Percentiles rank a stretch among this genome's conserved stretches.
Conservation (phyloP, 2,113 vertebrate genomes). For the Micromys minutus region DNA sequence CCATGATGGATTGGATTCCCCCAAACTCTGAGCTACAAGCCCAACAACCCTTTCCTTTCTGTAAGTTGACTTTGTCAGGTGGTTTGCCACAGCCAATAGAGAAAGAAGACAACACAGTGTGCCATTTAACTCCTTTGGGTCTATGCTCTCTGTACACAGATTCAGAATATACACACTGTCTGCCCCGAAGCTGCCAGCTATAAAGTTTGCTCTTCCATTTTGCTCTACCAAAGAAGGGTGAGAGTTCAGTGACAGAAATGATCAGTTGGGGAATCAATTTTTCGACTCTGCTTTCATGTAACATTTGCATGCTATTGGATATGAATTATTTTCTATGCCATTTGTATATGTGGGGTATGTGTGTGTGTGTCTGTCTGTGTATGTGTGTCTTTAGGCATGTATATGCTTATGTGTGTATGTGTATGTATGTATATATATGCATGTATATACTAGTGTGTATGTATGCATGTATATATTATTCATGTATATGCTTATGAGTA, state of each 20-base stretch:
- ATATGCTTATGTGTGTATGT: rapidly evolving
- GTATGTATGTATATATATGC: not conserved
- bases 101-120: not conserved
- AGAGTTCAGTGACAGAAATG: not conserved
- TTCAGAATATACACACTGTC: not conserved
- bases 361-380: not conserved
- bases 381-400: not conserved
- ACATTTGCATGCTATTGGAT: not conserved
- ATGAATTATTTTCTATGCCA: not conserved
- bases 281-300: not conserved
- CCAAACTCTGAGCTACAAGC: not conserved
- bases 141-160: not conserved
- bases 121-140: too few species aligned
- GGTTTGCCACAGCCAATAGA: not conserved
- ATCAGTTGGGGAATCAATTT: not conserved
- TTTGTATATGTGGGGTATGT: not conserved
- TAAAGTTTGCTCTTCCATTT: not conserved
- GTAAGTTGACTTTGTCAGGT: not conserved
- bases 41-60: not conserved
- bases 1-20: too few species aligned
- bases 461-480: not conserved
- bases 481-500: not conserved
- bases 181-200: not conserved
- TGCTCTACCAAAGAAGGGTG: not conserved
- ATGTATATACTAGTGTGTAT: not conserved